These are phyloP conservation scores for Leptothorax acervorum DNA, from an alignment of 2,888 invertebrate species.

Conservation along the genomic window DNA sequence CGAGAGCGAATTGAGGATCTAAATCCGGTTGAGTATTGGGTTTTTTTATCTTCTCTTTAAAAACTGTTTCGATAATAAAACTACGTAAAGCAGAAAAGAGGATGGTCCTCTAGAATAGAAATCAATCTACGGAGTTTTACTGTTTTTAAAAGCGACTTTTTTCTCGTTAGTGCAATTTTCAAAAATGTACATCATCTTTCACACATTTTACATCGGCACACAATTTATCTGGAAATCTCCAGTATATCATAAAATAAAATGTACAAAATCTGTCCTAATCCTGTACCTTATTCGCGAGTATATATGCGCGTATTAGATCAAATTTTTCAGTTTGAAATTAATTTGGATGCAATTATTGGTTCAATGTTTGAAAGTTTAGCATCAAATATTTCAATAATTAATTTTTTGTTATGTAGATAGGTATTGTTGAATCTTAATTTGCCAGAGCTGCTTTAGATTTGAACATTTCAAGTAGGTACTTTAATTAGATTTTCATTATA, in stretches of 20 bases:
- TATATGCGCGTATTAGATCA: background rate
- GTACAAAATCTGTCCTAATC: background rate
- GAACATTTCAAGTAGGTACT: background rate
- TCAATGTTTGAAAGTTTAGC: background rate
- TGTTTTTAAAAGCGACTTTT: background rate
- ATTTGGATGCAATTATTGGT: background rate
- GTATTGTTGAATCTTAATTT: background rate
- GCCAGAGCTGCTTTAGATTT: background rate
- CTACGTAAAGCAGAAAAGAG: background rate
- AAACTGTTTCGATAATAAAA: slow-evolving; percentile 23
- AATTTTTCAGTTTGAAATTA: slow-evolving; percentile 11
- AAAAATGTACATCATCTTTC: slow-evolving; percentile 3
- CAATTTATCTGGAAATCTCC: background rate
- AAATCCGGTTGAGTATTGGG: background rate
- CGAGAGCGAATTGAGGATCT: background rate
- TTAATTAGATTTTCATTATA: background rate
- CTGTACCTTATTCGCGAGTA: background rate
- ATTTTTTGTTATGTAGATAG: background rate
- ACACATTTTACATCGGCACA: background rate
- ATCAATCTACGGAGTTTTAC: slow-evolving; percentile 2
- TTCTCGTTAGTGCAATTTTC: background rate
- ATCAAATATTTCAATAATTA: slow-evolving; percentile 7
- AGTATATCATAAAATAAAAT: slow-evolving; percentile 23
- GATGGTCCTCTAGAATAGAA: background rate
- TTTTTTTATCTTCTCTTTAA: background rate